phyloP scores from a whole-genome alignment of 2,113 vertebrate genomes.

The Pituophis catenifer region DNA sequence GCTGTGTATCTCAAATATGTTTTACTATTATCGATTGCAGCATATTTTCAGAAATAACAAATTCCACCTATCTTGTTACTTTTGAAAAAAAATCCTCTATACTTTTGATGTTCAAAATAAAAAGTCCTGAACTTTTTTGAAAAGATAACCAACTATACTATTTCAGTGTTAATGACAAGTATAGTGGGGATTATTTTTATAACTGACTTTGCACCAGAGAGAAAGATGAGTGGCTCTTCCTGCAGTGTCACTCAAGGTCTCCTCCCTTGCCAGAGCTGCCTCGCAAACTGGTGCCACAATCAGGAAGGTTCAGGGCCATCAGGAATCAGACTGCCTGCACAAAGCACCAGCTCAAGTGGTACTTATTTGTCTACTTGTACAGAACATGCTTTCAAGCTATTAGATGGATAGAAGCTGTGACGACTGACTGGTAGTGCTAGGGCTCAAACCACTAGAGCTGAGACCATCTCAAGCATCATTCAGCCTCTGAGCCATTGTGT shows the following conservation, averaged over 20 bases:
- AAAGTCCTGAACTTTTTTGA: conserved; percentile 3
- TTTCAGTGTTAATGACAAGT: background rate
- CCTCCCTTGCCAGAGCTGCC: background rate
- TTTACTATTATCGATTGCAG: background rate
- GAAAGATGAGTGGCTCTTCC: background rate
- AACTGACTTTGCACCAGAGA: background rate
- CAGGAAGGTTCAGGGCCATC: background rate
- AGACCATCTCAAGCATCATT: background rate
- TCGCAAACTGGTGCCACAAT: background rate
- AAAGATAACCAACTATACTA: conserved; percentile 15
- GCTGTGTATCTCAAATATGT: background rate
- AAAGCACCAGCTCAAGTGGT: background rate
- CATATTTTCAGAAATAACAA: background rate
- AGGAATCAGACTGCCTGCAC: background rate
- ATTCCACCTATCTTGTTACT: background rate
- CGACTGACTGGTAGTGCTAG: background rate
- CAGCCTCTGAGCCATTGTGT: background rate
- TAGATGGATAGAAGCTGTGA: background rate
- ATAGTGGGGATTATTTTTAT: background rate
- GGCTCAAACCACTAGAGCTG: background rate
- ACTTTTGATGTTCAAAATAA: background rate
- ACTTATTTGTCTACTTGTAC: background rate
- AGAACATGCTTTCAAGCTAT: background rate
- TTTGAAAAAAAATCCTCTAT: background rate
- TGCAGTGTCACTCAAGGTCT: background rate